Conservation (phyloP, 2,797 vertebrate species). For the Esox lucius region DNA sequence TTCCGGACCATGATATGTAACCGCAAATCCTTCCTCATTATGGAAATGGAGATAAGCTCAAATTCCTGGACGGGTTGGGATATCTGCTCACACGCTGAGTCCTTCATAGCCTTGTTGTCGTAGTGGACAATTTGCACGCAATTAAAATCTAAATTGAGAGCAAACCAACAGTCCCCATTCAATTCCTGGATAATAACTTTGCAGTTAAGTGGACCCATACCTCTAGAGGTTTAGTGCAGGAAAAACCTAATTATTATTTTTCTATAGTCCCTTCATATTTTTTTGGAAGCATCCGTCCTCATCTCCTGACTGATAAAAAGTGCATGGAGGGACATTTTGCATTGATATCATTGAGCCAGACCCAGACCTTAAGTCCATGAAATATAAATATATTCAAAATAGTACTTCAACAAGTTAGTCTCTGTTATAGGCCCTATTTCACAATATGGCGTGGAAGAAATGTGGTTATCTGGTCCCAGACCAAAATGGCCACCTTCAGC, state of each 20-base stretch:
- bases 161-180: slow-evolving; percentile 71
- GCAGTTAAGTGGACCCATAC: slow-evolving; percentile 65
- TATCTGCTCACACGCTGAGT: not conserved
- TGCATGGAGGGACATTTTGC: slow-evolving; percentile 50
- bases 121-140: slow-evolving; percentile 57
- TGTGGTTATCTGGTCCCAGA: slow-evolving; percentile 4
- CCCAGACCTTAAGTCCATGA: not conserved
- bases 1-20: not conserved
- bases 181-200: slow-evolving; percentile 71
- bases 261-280: slow-evolving; percentile 34
- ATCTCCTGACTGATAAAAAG: slow-evolving; percentile 68
- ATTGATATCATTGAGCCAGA: not conserved
- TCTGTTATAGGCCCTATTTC: not conserved
- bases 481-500: not conserved
- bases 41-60: not conserved
- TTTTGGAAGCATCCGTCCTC: slow-evolving; percentile 43
- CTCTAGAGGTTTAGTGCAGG: slow-evolving; percentile 66
- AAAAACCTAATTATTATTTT: slow-evolving; percentile 73
- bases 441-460: slow-evolving; percentile 2
- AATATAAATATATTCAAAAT: not conserved
- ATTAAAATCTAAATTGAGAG: slow-evolving; percentile 74
- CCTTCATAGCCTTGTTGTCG: slow-evolving; percentile 42
- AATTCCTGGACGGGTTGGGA: not conserved
- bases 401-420: not conserved
- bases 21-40: not conserved